Conservation (phyloP, 2,888 invertebrate genomes). For the Tryphoninae sp. region DNA sequence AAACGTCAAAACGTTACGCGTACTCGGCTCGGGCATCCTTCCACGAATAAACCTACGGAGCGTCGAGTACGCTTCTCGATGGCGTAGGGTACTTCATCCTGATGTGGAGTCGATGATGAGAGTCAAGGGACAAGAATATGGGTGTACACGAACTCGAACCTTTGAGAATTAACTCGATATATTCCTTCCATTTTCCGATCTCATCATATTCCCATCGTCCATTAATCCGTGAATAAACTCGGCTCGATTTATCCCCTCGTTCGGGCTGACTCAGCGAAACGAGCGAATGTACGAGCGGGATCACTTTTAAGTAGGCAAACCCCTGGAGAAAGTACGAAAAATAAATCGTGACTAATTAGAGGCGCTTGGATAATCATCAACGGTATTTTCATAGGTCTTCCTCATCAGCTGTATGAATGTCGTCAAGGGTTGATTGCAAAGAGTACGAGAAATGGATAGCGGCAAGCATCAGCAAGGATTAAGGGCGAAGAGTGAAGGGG, state of each 20-base stretch:
- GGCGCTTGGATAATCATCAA: conserved; percentile 53
- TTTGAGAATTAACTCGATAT: conserved; percentile 15
- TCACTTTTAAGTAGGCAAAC: too few species aligned
- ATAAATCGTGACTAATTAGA: conserved; percentile 50
- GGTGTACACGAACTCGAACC: conserved; percentile 10
- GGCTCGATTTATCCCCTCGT: not conserved
- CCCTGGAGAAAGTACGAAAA: too few species aligned
- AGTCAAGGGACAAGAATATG: conserved; percentile 33
- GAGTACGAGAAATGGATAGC: conserved; percentile 45
- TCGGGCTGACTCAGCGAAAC: conserved; percentile 28
- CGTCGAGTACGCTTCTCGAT: conserved; percentile 32
- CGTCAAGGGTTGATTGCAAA: not conserved
- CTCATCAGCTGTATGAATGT: not conserved
- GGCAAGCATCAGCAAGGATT: conserved; percentile 28
- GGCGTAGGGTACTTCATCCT: conserved; percentile 5
- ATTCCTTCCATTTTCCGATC: conserved; percentile 10
- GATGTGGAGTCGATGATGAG: conserved; percentile 11
- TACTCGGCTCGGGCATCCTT: not conserved
- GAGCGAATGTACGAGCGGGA: not conserved
- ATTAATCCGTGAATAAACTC: conserved; percentile 34
- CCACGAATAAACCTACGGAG: conserved; percentile 25
- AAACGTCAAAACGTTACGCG: conserved; percentile 11
- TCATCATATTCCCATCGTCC: not conserved
- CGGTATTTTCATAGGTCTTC: conserved; percentile 18
- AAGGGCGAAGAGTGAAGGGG: conserved; percentile 54